These are phyloP conservation scores for Atrina japonica DNA, from an alignment of 2,888 invertebrate species.

Conservation along the genomic window DNA sequence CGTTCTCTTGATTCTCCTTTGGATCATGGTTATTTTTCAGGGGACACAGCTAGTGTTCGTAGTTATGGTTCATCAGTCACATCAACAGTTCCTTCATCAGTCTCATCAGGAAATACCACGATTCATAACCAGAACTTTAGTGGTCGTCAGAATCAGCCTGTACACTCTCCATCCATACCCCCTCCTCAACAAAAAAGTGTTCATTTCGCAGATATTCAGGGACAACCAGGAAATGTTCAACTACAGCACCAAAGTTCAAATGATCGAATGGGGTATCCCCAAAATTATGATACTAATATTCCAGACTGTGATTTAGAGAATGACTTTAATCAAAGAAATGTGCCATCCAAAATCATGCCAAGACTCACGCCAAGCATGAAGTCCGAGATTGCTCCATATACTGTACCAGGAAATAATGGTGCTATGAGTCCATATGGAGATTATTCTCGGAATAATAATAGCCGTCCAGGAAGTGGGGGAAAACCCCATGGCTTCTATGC, in stretches of 20 bases:
- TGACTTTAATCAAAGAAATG: constrained; percentile 67
- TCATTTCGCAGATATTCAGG: constrained; percentile 62
- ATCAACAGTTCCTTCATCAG: constrained; percentile 54
- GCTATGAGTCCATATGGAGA: constrained; percentile 60
- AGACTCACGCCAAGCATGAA: constrained; percentile 67
- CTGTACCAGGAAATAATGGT: constrained; percentile 68
- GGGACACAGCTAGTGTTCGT: constrained; percentile 69
- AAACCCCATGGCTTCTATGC: constrained; percentile 49
- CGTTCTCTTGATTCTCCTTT: constrained; percentile 71
- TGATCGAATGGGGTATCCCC: constrained; percentile 49
- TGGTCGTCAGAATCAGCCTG: constrained; percentile 14
- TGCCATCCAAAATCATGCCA: constrained; percentile 73
- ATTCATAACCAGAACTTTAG: constrained; percentile 25
- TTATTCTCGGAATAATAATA: constrained; percentile 42
- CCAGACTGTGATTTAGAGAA: constrained; percentile 68
- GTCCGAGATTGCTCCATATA: constrained; percentile 73
- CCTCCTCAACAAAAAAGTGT: constrained; percentile 62
- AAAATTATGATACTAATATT: constrained; percentile 58
- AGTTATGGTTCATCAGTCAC: constrained; percentile 64
- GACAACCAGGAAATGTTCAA: constrained; percentile 21
- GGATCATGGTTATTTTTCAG: constrained; percentile 76
- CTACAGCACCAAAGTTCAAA: constrained; percentile 39
- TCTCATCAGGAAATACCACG: constrained; percentile 37
- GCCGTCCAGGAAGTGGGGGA: constrained; percentile 46
- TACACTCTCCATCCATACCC: constrained; percentile 36